Evolutionary conservation across 2,113 vertebrate species (phyloP).

Genomic region (Erythrolamprus reginae): DNA sequence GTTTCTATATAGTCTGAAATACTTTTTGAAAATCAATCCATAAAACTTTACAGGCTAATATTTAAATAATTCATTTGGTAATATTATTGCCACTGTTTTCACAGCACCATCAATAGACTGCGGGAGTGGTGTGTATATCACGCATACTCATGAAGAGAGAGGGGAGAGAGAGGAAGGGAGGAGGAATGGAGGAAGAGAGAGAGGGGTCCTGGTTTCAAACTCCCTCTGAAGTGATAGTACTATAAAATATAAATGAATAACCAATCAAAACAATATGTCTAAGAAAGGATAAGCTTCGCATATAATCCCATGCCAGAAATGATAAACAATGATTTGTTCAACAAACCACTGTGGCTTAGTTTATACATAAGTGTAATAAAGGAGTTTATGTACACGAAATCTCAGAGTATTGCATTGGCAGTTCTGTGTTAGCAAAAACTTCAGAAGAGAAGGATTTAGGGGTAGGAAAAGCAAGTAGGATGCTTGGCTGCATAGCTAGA

Average conservation of each 20-base stretch:
- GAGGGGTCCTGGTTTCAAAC: background rate
- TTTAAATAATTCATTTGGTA: background rate
- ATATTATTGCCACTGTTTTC: background rate
- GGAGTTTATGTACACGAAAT: background rate
- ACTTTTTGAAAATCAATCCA: background rate
- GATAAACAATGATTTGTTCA: background rate
- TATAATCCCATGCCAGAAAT: background rate
- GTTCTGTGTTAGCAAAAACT: no score
- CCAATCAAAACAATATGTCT: background rate
- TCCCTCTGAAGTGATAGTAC: background rate
- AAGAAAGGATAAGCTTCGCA: background rate
- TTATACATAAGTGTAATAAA: background rate
- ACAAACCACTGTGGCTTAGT: background rate
- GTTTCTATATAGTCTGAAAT: background rate
- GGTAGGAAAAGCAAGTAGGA: no score
- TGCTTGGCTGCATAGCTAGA: no score
- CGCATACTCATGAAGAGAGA: background rate
- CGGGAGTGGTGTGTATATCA: background rate
- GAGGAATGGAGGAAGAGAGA: no score
- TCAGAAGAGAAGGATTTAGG: no score
- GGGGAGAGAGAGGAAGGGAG: accelerated
- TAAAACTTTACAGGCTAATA: background rate
- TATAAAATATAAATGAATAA: background rate
- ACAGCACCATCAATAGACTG: background rate
- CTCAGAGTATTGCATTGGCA: no score